Base-by-base conservation (phyloP, 2,113 vertebrate species). In the Cyphomyrus discorhynchus region DNA sequence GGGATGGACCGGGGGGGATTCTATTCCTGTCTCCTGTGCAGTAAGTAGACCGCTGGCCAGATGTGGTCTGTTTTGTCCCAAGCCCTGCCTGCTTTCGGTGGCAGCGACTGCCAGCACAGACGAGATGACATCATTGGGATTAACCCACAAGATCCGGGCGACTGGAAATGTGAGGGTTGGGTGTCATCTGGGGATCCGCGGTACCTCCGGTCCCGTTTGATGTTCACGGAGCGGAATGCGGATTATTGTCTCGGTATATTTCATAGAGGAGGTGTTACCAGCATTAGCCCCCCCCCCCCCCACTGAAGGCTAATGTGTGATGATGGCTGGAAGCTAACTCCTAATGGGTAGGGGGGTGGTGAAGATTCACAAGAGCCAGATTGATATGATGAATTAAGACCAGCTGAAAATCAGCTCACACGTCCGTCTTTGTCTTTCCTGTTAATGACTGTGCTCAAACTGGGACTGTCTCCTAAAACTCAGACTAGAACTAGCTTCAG, bases 41-140 rank as follows among this genome's bases (percentile, higher is more conserved):
- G 77, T 24, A 4, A 19, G 35, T 5, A 82, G 82, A 62, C n/a
- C 77, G 83, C 62, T 49, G 31, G 74, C 87, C 89, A 89, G 91
- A 86, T 90, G 86, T 80, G 89, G 77, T 42, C 46, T 70, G 85
- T 87, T 58, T 80, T 46, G 42, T 90, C 35, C 31, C 62, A 70
- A 49, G 62, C 7, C 82, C 27, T 90, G 47, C 52, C 89, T 83
- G 70, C 83, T 87, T 53, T 42, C 58, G 66, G 89, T 47, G 74
- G 46, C 39, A 66, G 27, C 24, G 49, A 52, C 83, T 90, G 42
- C 50, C 82, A 74, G 66, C 42, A 88, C 85, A 24, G 86, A 86
- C 50, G 80, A 66, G 88, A 39, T 49, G 82, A 53, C 56, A 46
- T 77, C 82, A 77, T 82, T 47, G 49, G 17, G 46, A 84, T 90